Evolutionary conservation across 2,888 invertebrate genomes (phyloP).

Genomic region (Rhimphoctona megacephalus): DNA sequence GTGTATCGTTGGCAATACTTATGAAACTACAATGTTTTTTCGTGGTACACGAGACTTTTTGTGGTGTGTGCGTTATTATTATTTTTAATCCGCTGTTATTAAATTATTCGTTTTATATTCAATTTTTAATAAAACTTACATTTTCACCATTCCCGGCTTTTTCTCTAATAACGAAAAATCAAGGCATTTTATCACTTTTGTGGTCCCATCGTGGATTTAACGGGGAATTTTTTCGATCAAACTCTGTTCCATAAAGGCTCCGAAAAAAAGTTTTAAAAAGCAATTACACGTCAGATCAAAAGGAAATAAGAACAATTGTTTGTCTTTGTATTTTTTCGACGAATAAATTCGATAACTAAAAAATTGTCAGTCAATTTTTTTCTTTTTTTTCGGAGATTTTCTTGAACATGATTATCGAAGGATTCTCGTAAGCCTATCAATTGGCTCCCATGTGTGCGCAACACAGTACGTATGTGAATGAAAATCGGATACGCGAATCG

Average conservation of each 20-base stretch:
- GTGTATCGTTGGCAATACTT: conserved; percentile 83
- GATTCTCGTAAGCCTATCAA: conserved; percentile 80
- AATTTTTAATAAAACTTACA: conserved; percentile 32
- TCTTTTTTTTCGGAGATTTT: background rate
- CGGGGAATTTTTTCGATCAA: conserved; percentile 76
- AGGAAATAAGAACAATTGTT: conserved; percentile 18
- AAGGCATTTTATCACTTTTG: conserved; percentile 81
- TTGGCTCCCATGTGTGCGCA: conserved; percentile 80
- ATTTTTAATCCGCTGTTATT: conserved; percentile 20
- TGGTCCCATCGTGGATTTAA: conserved; percentile 81
- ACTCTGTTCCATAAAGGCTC: conserved; percentile 23
- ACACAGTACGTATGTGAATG: conserved; percentile 62
- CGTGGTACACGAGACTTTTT: conserved; percentile 81
- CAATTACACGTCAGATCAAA: conserved; percentile 38
- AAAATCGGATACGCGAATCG: conserved; percentile 48
- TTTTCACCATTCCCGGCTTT: conserved; percentile 72
- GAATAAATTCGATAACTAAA: conserved; percentile 3
- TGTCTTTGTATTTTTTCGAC: background rate
- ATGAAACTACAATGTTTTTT: conserved; percentile 80
- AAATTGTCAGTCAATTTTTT: background rate
- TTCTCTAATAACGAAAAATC: conserved; percentile 78
- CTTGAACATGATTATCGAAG: conserved; percentile 70
- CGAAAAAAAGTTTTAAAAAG: conserved; percentile 31
- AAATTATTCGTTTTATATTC: background rate
- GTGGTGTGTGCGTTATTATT: conserved; percentile 21